Percentiles rank a stretch among this genome's conserved stretches.
Evolutionary conservation across 2,113 vertebrate species (phyloP).

Genomic region (Clarias gariepinus): DNA sequence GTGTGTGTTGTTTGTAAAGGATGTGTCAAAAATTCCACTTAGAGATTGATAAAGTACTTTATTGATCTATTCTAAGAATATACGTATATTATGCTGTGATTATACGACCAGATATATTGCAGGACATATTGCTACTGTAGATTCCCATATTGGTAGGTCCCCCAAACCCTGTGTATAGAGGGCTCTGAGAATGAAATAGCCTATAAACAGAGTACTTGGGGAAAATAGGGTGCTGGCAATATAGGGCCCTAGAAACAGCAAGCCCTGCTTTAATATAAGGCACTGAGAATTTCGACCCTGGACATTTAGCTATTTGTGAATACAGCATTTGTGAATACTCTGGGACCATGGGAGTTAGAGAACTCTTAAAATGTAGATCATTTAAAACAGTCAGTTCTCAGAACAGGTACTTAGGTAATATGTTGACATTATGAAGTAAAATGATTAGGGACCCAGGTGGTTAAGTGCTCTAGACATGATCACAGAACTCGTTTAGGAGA

Average conservation of each 20-base stretch:
- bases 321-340: background rate
- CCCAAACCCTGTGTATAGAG: background rate
- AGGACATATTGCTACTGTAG: too few relatives aligned
- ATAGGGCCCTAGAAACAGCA: background rate
- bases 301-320: background rate
- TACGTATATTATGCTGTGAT: background rate
- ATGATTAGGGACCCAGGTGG: slow-evolving; percentile 11
- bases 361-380: background rate
- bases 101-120: too few relatives aligned
- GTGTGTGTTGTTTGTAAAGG: too few relatives aligned
- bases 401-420: background rate
- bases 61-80: background rate
- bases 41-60: too few relatives aligned
- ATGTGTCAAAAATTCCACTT: too few relatives aligned
- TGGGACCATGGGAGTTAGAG: background rate
- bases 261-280: background rate
- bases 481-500: background rate
- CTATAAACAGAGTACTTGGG: too few relatives aligned
- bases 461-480: background rate
- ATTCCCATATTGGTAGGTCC: too few relatives aligned
- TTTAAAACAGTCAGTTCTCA: background rate
- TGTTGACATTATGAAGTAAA: background rate
- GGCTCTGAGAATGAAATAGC: background rate
- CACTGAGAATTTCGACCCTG: background rate
- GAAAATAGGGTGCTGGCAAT: too few relatives aligned